These are phyloP conservation scores for Xestoiulus laeticollis DNA, from an alignment of 2,888 invertebrate genomes.

Conservation along the genomic window DNA sequence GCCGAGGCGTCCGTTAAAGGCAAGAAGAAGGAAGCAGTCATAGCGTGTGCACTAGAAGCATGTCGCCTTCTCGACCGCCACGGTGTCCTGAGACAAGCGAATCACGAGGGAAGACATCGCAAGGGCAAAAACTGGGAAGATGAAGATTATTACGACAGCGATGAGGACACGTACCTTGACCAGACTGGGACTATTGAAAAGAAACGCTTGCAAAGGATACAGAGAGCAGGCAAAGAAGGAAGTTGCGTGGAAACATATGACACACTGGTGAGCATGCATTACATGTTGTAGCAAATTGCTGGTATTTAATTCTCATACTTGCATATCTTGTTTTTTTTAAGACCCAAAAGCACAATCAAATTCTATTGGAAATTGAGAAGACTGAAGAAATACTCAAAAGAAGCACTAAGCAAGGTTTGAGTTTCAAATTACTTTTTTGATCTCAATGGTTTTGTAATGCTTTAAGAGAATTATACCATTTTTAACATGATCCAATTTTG, in stretches of 20 bases:
- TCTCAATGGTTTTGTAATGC: not conserved
- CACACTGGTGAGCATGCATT: conserved; percentile 60
- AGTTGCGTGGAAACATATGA: conserved; percentile 70
- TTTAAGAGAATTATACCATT: not conserved
- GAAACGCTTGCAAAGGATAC: conserved; percentile 82
- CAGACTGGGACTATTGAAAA: conserved; percentile 91
- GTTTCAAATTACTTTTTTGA: not conserved
- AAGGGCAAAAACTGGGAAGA: conserved; percentile 78
- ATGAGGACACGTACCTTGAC: conserved; percentile 95
- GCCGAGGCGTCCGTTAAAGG: conserved; percentile 89
- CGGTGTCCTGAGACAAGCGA: conserved; percentile 84
- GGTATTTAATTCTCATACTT: not conserved
- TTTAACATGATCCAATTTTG: not conserved
- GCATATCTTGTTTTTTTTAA: conserved; percentile 61
- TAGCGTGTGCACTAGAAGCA: conserved; percentile 93
- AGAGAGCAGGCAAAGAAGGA: conserved; percentile 68
- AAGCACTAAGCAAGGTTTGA: not conserved
- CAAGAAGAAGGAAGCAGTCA: conserved; percentile 92
- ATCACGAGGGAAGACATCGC: conserved; percentile 84
- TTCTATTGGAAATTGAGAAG: conserved; percentile 69
- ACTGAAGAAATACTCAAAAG: conserved; percentile 69
- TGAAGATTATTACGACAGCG: conserved; percentile 92
- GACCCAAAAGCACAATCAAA: conserved; percentile 71
- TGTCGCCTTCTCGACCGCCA: conserved; percentile 89
- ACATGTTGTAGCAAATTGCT: not conserved